Conservation (phyloP, 1,140 invertebrate genomes). For the Wiebesia pumilae region DNA sequence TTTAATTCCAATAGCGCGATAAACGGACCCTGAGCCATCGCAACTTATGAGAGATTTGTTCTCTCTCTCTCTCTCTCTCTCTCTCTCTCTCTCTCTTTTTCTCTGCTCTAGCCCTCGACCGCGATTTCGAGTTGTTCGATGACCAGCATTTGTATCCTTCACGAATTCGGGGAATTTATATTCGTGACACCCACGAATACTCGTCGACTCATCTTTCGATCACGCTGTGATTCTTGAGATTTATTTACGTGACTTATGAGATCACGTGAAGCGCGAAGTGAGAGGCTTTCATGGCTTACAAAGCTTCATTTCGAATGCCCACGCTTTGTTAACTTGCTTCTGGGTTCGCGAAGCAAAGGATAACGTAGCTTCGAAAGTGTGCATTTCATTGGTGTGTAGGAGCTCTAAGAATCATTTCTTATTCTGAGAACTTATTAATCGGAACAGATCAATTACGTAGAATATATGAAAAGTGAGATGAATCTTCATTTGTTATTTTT, state of each 20-base stretch:
- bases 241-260: not conserved
- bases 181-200: not conserved
- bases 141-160: not conserved
- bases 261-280: not conserved
- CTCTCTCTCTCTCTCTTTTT: no score
- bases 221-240: not conserved
- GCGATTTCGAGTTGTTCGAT: not conserved
- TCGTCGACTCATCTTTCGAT: not conserved
- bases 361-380: no score
- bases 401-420: no score
- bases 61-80: no score
- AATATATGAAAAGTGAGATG: no score
- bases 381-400: no score
- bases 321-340: not conserved
- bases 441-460: no score
- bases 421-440: no score
- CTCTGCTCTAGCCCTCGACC: no score
- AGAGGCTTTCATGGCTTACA: not conserved
- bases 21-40: slow-evolving; percentile 54
- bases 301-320: no score
- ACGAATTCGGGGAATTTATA: not conserved
- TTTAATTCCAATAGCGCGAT: slow-evolving; percentile 65
- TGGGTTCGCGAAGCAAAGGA: no score
- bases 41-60: not conserved
- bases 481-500: no score